Percentiles rank a stretch among this genome's conserved stretches.
These are phyloP conservation scores for Eupelmus urozonus DNA, from an alignment of 2,888 invertebrate genomes.

Conservation along the genomic window DNA sequence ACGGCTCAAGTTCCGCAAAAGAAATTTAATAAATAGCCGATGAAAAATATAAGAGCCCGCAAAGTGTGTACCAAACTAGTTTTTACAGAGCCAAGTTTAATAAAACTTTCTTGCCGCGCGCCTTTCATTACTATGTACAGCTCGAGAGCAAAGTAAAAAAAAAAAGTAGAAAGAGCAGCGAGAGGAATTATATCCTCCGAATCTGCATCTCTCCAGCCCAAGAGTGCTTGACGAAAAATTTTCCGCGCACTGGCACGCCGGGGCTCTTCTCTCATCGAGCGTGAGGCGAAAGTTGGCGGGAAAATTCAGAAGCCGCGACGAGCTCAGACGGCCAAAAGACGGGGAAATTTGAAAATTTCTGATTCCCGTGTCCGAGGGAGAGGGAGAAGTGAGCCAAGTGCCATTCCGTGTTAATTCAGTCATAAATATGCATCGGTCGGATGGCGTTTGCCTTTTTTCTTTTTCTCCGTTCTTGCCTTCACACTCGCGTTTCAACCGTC, in stretches of 20 bases:
- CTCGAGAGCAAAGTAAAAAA: constrained; percentile 18
- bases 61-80: constrained; percentile 13
- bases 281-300: constrained; percentile 10
- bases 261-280: constrained; percentile 3
- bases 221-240: constrained; percentile 46
- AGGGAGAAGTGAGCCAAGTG: too few relatives aligned
- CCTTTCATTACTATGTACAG: constrained; percentile 34
- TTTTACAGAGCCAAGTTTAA: constrained; percentile 31
- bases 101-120: constrained; percentile 22
- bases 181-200: constrained; percentile 28
- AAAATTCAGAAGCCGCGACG: neutral
- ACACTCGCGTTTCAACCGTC: constrained; percentile 1
- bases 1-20: constrained; percentile 26
- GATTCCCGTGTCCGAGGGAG: constrained; percentile 40
- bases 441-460: constrained; percentile 25
- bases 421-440: constrained; percentile 57
- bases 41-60: constrained; percentile 10
- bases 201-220: constrained; percentile 30
- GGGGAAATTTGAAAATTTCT: constrained; percentile 45
- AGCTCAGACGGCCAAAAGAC: constrained; percentile 12
- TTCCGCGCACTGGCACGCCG: constrained; percentile 17
- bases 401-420: constrained; percentile 53
- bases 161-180: neutral
- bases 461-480: neutral
- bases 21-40: constrained; percentile 30